Evolutionary conservation across 2,888 invertebrate genomes (phyloP).

Genomic region (Polyommatus icarus): DNA sequence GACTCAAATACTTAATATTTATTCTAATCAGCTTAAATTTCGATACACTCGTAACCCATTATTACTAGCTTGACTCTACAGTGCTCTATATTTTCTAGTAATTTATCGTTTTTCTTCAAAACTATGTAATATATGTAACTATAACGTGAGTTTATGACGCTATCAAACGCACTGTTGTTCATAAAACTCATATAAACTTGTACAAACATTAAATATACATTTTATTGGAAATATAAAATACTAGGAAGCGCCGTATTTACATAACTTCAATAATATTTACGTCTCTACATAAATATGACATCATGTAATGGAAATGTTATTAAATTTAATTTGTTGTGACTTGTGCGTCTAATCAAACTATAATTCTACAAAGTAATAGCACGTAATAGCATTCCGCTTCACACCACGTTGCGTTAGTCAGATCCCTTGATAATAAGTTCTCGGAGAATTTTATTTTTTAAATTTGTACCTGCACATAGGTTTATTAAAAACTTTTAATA

Average conservation of each 20-base stretch:
- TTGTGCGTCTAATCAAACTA: too few species aligned
- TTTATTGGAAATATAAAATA: slow-evolving; percentile 9
- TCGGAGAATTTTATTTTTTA: too few species aligned
- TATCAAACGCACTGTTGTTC: slow-evolving; percentile 4
- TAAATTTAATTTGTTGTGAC: too few species aligned
- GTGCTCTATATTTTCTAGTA: neutral
- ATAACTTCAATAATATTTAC: neutral
- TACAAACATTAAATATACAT: slow-evolving; percentile 6
- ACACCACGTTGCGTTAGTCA: too few species aligned
- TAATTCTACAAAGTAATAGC: too few species aligned
- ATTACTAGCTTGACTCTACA: neutral
- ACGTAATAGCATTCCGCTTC: too few species aligned
- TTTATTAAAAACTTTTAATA: too few species aligned
- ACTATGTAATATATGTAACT: neutral
- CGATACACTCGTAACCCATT: neutral
- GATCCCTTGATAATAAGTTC: too few species aligned
- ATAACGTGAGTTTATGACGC: neutral
- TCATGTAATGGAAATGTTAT: neutral
- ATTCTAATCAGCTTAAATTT: too few species aligned
- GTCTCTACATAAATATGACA: neutral
- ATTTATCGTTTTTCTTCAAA: neutral
- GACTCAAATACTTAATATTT: too few species aligned
- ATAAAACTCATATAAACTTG: slow-evolving; percentile 1
- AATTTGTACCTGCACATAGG: too few species aligned
- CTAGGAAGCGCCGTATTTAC: neutral